Percentiles rank a stretch among this genome's conserved stretches.
These are phyloP conservation scores for Acanthacorydalis orientalis DNA, from an alignment of 2,888 invertebrate species.

Conservation along the genomic window DNA sequence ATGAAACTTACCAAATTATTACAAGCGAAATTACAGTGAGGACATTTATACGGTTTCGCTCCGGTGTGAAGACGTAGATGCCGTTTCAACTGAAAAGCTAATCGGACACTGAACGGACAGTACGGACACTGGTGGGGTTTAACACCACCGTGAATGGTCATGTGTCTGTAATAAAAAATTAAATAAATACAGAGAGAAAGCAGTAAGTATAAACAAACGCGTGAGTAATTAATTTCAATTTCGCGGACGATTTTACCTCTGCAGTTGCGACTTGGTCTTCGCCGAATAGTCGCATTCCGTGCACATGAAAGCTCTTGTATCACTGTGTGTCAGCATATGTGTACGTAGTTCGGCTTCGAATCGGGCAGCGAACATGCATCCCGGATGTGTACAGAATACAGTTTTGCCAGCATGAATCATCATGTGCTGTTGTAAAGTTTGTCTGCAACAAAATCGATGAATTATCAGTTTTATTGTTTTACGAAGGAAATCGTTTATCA, in stretches of 20 bases:
- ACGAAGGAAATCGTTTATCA: too few species aligned
- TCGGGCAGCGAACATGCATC: constrained; percentile 38
- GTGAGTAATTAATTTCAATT: too few species aligned
- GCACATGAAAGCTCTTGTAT: constrained; percentile 29
- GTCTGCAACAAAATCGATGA: constrained; percentile 23
- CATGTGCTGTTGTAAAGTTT: constrained; percentile 40
- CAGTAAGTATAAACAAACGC: too few species aligned
- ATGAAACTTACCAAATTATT: constrained; percentile 49
- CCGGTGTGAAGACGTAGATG: constrained; percentile 69
- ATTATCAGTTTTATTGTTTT: too few species aligned
- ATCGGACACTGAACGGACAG: constrained; percentile 53
- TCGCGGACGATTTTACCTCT: constrained; percentile 24
- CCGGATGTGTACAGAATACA: constrained; percentile 33
- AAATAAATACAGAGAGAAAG: too few species aligned
- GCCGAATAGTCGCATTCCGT: constrained; percentile 32
- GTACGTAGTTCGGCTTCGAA: constrained; percentile 34
- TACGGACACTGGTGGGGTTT: constrained; percentile 42
- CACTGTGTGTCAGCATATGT: constrained; percentile 38
- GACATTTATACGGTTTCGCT: constrained; percentile 70
- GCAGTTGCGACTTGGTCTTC: constrained; percentile 31
- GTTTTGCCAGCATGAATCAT: constrained; percentile 35
- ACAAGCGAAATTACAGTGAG: constrained; percentile 62
- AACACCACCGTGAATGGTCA: constrained; percentile 34
- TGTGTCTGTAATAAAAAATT: constrained; percentile 34
- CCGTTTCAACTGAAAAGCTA: constrained; percentile 53